Evolutionary conservation across 2,888 invertebrate species (phyloP).

Genomic region (Galeopsomyia nigrocyanea): DNA sequence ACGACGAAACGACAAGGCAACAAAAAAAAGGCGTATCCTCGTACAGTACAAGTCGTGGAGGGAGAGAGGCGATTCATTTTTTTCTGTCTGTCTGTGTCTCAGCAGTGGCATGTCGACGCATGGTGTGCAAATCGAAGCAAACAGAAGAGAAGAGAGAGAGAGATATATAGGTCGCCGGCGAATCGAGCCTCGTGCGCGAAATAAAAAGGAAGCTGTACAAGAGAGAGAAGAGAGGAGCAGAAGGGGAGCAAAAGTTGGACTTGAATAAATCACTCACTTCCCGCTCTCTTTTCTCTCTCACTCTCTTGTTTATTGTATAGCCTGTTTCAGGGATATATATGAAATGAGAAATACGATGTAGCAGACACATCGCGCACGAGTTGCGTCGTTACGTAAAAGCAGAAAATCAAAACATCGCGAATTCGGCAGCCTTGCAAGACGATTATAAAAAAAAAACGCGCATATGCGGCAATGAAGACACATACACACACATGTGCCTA

Average conservation of each 20-base stretch:
- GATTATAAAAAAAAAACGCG: too few relatives aligned
- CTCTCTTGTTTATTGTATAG: too few relatives aligned
- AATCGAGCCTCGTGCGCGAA: slow-evolving; percentile 11
- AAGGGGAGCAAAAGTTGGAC: slow-evolving; percentile 5
- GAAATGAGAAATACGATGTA: too few relatives aligned
- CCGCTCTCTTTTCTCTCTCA: neutral
- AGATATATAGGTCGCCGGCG: slow-evolving; percentile 16
- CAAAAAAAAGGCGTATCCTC: too few relatives aligned
- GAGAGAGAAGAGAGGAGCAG: neutral
- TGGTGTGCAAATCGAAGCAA: slow-evolving; percentile 5
- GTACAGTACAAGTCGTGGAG: slow-evolving; percentile 29
- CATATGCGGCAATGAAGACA: too few relatives aligned
- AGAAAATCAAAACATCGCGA: too few relatives aligned
- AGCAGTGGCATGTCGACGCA: neutral
- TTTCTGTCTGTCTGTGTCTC: neutral
- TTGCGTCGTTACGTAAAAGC: too few relatives aligned
- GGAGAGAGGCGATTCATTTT: slow-evolving; percentile 31
- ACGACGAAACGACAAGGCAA: too few relatives aligned
- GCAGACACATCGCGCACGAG: too few relatives aligned
- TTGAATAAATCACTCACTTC: slow-evolving; percentile 35
- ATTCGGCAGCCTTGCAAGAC: too few relatives aligned
- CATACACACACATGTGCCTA: too few relatives aligned
- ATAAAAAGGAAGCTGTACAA: neutral
- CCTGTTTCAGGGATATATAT: too few relatives aligned
- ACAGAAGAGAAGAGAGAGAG: slow-evolving; percentile 13